phyloP scores from a whole-genome alignment of 2,113 vertebrate species.

The Oenanthe oenanthe region DNA sequence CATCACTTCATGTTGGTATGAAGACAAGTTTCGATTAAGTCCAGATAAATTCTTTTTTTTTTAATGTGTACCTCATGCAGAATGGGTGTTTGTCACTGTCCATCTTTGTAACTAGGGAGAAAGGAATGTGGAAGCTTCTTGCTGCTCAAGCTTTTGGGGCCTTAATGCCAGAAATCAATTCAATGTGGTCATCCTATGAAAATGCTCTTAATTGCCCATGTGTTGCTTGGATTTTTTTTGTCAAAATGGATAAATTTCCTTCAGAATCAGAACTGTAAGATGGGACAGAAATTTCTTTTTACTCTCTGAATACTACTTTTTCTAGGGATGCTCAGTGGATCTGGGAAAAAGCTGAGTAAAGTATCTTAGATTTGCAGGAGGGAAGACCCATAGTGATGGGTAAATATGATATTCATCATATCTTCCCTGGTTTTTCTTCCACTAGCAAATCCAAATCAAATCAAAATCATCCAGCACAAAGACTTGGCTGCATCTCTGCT shows the following conservation, averaged over 20 bases:
- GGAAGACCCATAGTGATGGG: background rate
- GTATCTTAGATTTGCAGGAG: background rate
- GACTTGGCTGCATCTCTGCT: background rate
- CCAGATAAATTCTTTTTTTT: slow-evolving; percentile 46
- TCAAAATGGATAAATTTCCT: background rate
- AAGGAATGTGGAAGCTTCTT: slow-evolving; percentile 32
- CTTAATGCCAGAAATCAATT: background rate
- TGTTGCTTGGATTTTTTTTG: background rate
- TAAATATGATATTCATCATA: background rate
- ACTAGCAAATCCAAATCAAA: background rate
- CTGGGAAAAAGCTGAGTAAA: background rate
- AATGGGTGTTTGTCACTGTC: slow-evolving; percentile 42
- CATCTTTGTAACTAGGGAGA: background rate
- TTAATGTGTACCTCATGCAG: slow-evolving; percentile 39
- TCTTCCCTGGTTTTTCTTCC: background rate
- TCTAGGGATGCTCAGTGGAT: background rate
- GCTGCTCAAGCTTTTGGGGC: background rate
- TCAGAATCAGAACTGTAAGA: background rate
- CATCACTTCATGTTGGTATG: background rate
- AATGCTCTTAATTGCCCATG: background rate
- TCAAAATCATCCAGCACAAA: background rate
- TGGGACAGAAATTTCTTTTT: background rate
- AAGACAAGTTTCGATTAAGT: slow-evolving; percentile 62
- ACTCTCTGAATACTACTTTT: background rate
- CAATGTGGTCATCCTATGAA: slow-evolving; percentile 19